Evolutionary conservation across 1,140 invertebrate species (phyloP), one percentile per base, ranked within the genome.

Genomic region (Heliconius hermathena): DNA sequence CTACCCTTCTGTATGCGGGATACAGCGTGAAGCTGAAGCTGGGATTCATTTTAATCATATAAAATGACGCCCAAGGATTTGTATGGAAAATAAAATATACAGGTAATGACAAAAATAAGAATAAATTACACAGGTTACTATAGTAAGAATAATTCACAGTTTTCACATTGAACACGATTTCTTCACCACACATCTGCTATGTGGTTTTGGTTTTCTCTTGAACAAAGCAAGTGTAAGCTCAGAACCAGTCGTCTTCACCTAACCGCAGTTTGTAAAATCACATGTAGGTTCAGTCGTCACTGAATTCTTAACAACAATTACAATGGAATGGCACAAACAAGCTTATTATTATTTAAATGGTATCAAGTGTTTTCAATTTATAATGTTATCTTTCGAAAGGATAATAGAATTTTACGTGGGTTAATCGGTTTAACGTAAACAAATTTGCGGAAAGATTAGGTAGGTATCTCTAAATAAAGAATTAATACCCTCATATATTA

Each of bases 241-340:
- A 16, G 22, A 66, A 66, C 16, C 60, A 26, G 11, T 29, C 13
- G 60, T 66, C 26, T 26, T 66, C 60, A 29, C 11, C 11, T 66
- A 66, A 66, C 60, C 60, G 60, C 22, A 66, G 60, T 16, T 66
- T 29, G 9, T 26, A 22, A 66, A 66, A 66, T 66, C 60, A 66
- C n/a, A 11, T 57, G n/a, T 57, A 1, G 54, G 54, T 57, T 57
- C 52, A 54, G 2, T 54, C n/a, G 9, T 66, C 13, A 66, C 60
- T 66, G 60, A 66, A 66, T 66, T 66, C 60, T 66, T 66, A 66
- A 66, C 60, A 66, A 66, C 22, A 13, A 66, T 66, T 22, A 66
- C 26, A 26, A 66, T 66, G 2, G 11, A 29, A 66, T 66, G 22
- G 13, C 26, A 66, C 3, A 66, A 16, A 66, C 60, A 66, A 66